Evolutionary conservation across 2,888 invertebrate species (phyloP).

Genomic region (Lottia gigantea): DNA sequence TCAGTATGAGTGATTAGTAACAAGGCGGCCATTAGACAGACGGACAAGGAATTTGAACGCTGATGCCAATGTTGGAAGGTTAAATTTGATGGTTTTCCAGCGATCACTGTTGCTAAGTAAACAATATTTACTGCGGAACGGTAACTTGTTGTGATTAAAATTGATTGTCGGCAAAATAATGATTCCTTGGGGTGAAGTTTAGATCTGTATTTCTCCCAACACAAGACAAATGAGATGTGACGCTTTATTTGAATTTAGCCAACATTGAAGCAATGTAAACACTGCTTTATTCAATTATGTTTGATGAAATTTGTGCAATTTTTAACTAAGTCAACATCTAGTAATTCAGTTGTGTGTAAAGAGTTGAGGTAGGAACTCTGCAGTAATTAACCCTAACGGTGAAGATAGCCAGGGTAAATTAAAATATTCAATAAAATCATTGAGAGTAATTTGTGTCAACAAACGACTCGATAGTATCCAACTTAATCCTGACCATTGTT

Average conservation of each 20-base stretch:
- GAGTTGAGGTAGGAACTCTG: conserved; percentile 43
- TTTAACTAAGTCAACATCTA: conserved; percentile 43
- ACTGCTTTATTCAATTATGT: conserved; percentile 54
- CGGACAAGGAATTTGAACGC: not conserved
- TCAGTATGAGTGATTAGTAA: conserved; percentile 8
- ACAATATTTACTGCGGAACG: conserved; percentile 48
- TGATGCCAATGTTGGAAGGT: conserved; percentile 18
- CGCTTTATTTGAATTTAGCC: conserved; percentile 43
- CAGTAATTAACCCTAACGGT: conserved; percentile 45
- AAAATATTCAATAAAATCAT: conserved; percentile 3
- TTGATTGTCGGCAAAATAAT: conserved; percentile 42
- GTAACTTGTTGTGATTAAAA: conserved; percentile 56
- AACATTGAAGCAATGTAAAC: conserved; percentile 41
- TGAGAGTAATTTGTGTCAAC: conserved; percentile 18
- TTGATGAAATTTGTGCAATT: conserved; percentile 56
- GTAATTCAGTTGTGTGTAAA: conserved; percentile 44
- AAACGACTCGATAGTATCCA: not conserved
- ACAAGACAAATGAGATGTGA: conserved; percentile 47
- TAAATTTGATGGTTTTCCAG: conserved; percentile 21
- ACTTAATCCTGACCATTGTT: no score
- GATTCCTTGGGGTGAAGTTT: conserved; percentile 45
- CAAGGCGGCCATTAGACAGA: not conserved
- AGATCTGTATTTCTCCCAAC: conserved; percentile 38
- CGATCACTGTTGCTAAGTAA: conserved; percentile 38
- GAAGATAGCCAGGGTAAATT: conserved; percentile 19